Evolutionary conservation across 2,113 vertebrate species (phyloP).

Genomic region (Eretmodus cyanostictus): DNA sequence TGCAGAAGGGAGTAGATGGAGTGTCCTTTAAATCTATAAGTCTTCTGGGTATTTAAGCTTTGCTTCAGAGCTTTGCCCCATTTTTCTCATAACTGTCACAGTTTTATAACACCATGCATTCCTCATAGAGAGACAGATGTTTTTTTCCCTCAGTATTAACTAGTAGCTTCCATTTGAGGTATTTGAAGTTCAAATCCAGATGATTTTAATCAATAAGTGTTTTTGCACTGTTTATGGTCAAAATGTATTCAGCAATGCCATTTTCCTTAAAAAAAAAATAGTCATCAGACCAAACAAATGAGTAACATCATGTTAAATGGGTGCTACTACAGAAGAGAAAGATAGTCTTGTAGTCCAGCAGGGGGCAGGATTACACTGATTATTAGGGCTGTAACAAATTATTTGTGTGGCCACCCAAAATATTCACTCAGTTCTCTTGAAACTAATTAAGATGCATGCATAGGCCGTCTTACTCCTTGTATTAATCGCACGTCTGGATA

Average conservation of each 20-base stretch:
- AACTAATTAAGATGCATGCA: background rate
- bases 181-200: background rate
- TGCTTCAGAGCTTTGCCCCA: background rate
- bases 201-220: background rate
- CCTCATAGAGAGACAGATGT: background rate
- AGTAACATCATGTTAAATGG: background rate
- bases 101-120: background rate
- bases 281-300: background rate
- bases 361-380: background rate
- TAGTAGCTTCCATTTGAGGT: background rate
- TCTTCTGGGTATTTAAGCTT: background rate
- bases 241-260: background rate
- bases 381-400: background rate
- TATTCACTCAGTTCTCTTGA: background rate
- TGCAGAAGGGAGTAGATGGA: background rate
- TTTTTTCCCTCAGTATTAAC: rapidly evolving
- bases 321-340: background rate
- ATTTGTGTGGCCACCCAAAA: background rate
- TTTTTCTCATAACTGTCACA: background rate
- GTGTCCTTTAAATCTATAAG: background rate
- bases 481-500: background rate
- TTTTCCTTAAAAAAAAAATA: background rate
- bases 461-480: background rate
- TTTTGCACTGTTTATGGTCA: background rate
- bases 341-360: background rate